Evolutionary conservation across 2,888 invertebrate species (phyloP), one percentile per base, ranked within the genome.

Genomic region (Boloria euphrosyne): DNA sequence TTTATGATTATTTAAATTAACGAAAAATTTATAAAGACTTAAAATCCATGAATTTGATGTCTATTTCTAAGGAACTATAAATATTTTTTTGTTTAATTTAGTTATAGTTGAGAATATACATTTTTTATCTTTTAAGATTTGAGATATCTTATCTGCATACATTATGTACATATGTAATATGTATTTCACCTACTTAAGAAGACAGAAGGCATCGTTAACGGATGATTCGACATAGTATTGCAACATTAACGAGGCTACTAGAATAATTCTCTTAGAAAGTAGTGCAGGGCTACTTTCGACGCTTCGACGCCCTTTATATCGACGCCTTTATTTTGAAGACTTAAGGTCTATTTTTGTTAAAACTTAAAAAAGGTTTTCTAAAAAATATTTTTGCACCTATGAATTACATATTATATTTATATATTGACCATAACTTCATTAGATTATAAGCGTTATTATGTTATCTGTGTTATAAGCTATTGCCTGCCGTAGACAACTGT

Each of bases 251-350:
- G 59, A 62, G 60, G 65, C 65, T 67, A 65, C 55, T 62, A 55
- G 65, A 62, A 62, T 66, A 66, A 61, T 68, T 62, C 51, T 55
- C 38, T 49, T 73, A 74, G 76, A 75, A 78, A 76, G 77, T 74
- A 57, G 74, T 71, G 66, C 68, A 72, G 74, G 73, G 69, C 72
- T 70, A 73, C 77, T 80, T 80, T 78, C 79, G 70, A 71, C 63
- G 58, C 73, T 80, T 78, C 79, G 70, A 71, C 63, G 58, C 73
- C 76, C 75, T 77, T 76, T 74, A 68, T 64, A 67, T 51, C 54
- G 47, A 51, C 17, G 22, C 13, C 31, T 51, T 57, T 58, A 67
- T 63, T 44, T 17, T 62, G 18, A 16, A 38, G 10, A 1, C 43
- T 18, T 54, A 60, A 49, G 14, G 47, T 22, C 3, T 38, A 54